phyloP scores from a whole-genome alignment of 2,113 vertebrate species.

The Melierax canorus region DNA sequence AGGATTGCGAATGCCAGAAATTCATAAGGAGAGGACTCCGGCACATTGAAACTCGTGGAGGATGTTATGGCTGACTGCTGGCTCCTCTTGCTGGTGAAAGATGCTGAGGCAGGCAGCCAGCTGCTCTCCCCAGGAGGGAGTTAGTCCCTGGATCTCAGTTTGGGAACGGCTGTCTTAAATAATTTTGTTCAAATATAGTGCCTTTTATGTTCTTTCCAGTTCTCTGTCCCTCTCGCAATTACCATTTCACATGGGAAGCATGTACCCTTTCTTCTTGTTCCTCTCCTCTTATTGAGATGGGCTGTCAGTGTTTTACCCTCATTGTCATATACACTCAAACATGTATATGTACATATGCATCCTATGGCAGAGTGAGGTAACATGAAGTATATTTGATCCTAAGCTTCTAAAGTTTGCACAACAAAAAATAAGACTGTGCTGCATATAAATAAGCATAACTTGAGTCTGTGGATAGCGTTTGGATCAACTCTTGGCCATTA shows the following conservation, averaged over 20 bases:
- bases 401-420: background rate
- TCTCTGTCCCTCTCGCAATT: background rate
- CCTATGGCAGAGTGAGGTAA: background rate
- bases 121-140: constrained; percentile 51
- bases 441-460: background rate
- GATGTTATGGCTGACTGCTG: constrained; percentile 39
- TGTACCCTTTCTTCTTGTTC: constrained; percentile 26
- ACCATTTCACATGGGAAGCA: constrained; percentile 36
- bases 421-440: background rate
- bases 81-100: constrained; percentile 46
- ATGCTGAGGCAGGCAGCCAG: constrained; percentile 47
- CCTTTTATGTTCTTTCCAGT: constrained; percentile 56
- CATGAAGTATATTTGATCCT: background rate
- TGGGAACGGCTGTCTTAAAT: constrained; percentile 58
- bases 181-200: constrained; percentile 57
- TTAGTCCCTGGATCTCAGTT: constrained; percentile 46
- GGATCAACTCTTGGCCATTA: background rate
- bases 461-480: background rate
- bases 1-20: background rate
- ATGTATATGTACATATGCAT: rapidly evolving
- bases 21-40: background rate
- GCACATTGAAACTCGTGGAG: background rate
- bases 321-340: background rate
- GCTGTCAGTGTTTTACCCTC: background rate
- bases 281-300: background rate